These are phyloP conservation scores for Solen grandis DNA, from an alignment of 1,140 invertebrate genomes.

Conservation along the genomic window DNA sequence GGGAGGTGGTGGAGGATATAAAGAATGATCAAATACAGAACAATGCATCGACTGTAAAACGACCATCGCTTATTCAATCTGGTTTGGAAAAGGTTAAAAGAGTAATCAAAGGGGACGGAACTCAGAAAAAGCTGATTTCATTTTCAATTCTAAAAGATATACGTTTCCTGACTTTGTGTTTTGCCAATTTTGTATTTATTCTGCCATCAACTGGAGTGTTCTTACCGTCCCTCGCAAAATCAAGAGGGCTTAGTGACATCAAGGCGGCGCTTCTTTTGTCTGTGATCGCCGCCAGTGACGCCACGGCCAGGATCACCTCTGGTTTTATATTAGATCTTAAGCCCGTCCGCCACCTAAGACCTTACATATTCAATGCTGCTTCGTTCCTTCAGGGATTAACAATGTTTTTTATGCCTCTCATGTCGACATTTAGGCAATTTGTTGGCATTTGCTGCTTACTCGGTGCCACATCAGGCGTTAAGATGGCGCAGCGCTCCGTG, in stretches of 20 bases:
- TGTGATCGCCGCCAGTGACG: slow-evolving; percentile 61
- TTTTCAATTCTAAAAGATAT: slow-evolving; percentile 57
- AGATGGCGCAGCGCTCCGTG: slow-evolving; percentile 94
- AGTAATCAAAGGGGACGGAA: neutral
- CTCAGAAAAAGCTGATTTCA: slow-evolving; percentile 45
- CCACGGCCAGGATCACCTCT: slow-evolving; percentile 50
- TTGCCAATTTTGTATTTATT: slow-evolving; percentile 58
- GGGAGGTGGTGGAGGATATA: too few relatives aligned
- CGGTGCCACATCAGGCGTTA: slow-evolving; percentile 55
- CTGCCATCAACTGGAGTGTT: slow-evolving; percentile 59
- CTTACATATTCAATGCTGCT: slow-evolving; percentile 58
- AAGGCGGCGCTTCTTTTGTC: slow-evolving; percentile 64
- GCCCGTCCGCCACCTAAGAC: slow-evolving; percentile 50
- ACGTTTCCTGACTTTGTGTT: slow-evolving; percentile 58
- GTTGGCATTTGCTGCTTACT: slow-evolving; percentile 45
- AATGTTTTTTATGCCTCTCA: slow-evolving; percentile 52
- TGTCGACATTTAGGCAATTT: slow-evolving; percentile 58
- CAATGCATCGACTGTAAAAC: too few relatives aligned
- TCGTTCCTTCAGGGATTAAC: slow-evolving; percentile 58
- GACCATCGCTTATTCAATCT: too few relatives aligned
- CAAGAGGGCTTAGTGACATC: slow-evolving; percentile 51
- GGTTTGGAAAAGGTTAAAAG: too few relatives aligned
- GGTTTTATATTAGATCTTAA: slow-evolving; percentile 62
- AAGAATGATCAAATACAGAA: too few relatives aligned
- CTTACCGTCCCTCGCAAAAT: slow-evolving; percentile 57